Evolutionary conservation across 2,797 vertebrate genomes (phyloP), one percentile per base, ranked within the genome.

Genomic region (Erpetoichthys calabaricus): DNA sequence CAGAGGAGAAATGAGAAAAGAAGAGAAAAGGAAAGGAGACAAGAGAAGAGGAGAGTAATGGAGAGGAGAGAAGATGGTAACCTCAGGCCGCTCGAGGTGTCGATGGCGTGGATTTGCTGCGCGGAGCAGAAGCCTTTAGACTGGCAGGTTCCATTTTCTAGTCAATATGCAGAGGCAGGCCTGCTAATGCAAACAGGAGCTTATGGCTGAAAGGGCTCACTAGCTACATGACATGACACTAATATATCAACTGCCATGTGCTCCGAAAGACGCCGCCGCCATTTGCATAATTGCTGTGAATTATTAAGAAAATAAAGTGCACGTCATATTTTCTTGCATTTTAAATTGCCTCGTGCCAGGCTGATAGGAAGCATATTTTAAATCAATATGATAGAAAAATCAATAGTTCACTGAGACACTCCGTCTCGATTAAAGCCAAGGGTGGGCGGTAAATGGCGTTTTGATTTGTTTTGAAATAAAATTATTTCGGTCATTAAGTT

Each of bases 241-340:
- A 50, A 45, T 46, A 57, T 53, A 57, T 57, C 60, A 44, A 45
- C 50, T 45, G 50, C 60, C 44, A 42, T 46, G 47, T 25, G 55
- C 59, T n/a, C 44, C n/a, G 8, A 45, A 61, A 49, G 42, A 25
- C 49, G 45, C 53, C 47, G 47, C 44, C 45, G 44, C 4, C 3
- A 5, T 55, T 47, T 52, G 60, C 51, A 7, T 42, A 9, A 9
- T 56, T 55, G 59, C 59, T 46, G 54, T 56, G 54, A 60, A 54
- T 54, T 54, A 60, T 60, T 51, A 60, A 8, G 46, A 55, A 51
- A 56, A 44, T 47, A 47, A 45, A 47, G 42, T 44, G 59, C 10
- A 45, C 53, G 44, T 41, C 9, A 45, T 45, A 41, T 3, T 50
- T 45, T 49, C 4, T 10, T 47, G 42, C 9, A 25, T 60, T 45